Evolutionary conservation across 2,888 invertebrate genomes (phyloP).

Genomic region (Drosophila demipolita): DNA sequence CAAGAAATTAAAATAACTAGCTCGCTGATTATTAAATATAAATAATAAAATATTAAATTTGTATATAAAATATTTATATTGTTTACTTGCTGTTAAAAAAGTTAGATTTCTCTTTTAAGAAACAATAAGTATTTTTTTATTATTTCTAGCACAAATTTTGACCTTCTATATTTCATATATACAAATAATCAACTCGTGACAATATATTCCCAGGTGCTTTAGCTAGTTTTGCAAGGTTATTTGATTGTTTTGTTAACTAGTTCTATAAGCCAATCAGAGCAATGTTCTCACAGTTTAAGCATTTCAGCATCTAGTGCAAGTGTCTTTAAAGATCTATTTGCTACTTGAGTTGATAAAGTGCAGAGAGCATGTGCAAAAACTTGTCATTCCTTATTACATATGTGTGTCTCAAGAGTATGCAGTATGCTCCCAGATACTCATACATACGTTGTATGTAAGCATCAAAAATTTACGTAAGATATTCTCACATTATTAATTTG

Average conservation of each 20-base stretch:
- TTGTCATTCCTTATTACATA: constrained; percentile 19
- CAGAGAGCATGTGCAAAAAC: constrained; percentile 30
- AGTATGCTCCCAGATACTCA: constrained; percentile 34
- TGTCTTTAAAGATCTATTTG: constrained; percentile 31
- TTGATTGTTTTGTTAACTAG: constrained; percentile 31
- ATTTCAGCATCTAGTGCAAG: constrained; percentile 38
- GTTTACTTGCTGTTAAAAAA: neutral
- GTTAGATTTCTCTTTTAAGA: too few species aligned
- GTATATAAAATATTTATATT: neutral
- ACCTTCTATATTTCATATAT: neutral
- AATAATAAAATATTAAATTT: neutral
- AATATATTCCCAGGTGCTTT: constrained; percentile 19
- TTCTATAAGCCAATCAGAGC: constrained; percentile 7
- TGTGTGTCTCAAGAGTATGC: constrained; percentile 5
- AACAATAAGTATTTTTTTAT: neutral
- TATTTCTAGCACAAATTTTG: neutral
- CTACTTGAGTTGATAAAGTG: constrained; percentile 47
- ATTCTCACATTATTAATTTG: constrained; percentile 76
- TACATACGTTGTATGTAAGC: constrained; percentile 21
- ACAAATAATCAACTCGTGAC: neutral
- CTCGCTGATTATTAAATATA: neutral
- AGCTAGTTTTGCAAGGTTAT: constrained; percentile 34
- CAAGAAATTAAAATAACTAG: neutral
- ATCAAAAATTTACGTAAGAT: constrained; percentile 65
- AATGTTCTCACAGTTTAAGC: constrained; percentile 41